Evolutionary conservation across 2,797 vertebrate genomes (phyloP).

Genomic region (Prionace glauca): DNA sequence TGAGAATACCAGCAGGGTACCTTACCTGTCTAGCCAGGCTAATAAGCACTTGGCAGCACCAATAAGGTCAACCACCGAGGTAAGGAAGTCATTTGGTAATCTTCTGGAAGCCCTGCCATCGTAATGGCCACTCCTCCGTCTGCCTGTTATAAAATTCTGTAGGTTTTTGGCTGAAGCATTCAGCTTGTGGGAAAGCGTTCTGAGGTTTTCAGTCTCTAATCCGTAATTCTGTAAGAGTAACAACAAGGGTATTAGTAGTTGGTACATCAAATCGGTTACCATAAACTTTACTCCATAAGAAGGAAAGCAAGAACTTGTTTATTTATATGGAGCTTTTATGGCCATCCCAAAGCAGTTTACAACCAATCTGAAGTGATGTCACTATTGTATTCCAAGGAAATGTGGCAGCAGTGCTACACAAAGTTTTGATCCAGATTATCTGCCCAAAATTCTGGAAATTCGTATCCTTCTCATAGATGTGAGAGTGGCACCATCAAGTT

Average conservation of each 20-base stretch:
- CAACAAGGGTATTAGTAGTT: not conserved
- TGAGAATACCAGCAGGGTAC: slow-evolving; percentile 53
- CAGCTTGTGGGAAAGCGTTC: slow-evolving; percentile 81
- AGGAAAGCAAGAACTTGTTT: not conserved
- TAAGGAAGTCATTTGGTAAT: slow-evolving; percentile 79
- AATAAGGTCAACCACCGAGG: slow-evolving; percentile 82
- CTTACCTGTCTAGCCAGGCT: slow-evolving; percentile 91
- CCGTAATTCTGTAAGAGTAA: slow-evolving; percentile 71
- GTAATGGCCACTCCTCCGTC: slow-evolving; percentile 78
- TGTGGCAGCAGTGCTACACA: not conserved
- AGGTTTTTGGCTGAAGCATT: slow-evolving; percentile 85
- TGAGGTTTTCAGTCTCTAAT: slow-evolving; percentile 80
- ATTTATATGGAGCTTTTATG: not conserved
- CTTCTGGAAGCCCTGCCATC: slow-evolving; percentile 75
- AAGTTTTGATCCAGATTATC: not conserved
- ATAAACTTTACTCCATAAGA: not conserved
- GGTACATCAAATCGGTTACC: not conserved
- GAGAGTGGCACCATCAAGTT: not conserved
- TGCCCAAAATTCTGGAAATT: not conserved
- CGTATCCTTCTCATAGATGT: not conserved
- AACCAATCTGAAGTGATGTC: not conserved
- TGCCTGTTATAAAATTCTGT: slow-evolving; percentile 83
- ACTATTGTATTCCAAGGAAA: not conserved
- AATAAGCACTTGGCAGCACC: slow-evolving; percentile 82
- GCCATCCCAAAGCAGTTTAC: not conserved